Percentiles rank a stretch among this genome's conserved stretches.
phyloP scores from a whole-genome alignment of 2,888 invertebrate species.

The Cyclophora punctaria region DNA sequence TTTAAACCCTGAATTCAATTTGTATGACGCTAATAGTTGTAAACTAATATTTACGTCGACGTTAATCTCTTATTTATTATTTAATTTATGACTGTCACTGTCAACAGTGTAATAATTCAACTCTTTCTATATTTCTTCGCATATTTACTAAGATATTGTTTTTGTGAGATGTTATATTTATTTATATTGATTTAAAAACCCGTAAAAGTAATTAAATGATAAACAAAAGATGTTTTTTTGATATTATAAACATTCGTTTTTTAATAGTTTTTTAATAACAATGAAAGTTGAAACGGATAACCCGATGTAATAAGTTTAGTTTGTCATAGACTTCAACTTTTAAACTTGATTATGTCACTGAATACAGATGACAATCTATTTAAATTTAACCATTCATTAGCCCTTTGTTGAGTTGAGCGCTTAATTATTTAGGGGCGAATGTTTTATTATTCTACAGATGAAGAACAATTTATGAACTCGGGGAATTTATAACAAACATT shows the following conservation, averaged over 20 bases:
- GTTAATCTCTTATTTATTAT: slow-evolving; percentile 16
- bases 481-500: not conserved
- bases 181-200: no score
- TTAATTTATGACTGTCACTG: slow-evolving; percentile 2
- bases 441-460: slow-evolving; percentile 13
- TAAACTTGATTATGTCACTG: slow-evolving; percentile 17
- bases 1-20: slow-evolving; percentile 10
- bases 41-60: slow-evolving; percentile 18
- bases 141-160: no score
- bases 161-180: no score
- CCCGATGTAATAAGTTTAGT: no score
- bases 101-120: not conserved
- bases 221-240: no score
- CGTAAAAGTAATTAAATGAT: no score
- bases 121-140: slow-evolving; percentile 7
- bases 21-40: slow-evolving; percentile 13
- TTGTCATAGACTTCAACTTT: slow-evolving; percentile 4
- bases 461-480: slow-evolving; percentile 10
- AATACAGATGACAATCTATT: slow-evolving; percentile 20
- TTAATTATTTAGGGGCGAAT: slow-evolving; percentile 17
- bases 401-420: slow-evolving; percentile 19
- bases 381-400: slow-evolving; percentile 20
- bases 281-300: no score
- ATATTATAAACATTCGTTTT: no score
- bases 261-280: no score